Base-by-base conservation (phyloP, 1,140 invertebrate species). In the Temnothorax curvispinosus region DNA sequence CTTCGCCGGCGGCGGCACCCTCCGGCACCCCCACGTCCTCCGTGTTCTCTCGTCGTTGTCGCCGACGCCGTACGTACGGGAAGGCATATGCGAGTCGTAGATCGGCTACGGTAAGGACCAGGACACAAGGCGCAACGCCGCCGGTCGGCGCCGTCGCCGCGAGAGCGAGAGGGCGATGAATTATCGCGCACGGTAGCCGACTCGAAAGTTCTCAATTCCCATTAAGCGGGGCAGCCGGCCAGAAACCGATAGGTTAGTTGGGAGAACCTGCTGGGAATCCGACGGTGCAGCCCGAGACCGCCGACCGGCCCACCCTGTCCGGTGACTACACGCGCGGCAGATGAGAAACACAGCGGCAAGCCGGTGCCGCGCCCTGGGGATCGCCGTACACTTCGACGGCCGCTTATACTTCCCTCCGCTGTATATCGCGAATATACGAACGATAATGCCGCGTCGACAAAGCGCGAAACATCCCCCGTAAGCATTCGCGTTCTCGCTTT, bases 121-220 rank as follows among this genome's bases (percentile, higher is more conserved):
- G 86, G 50, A 81, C 58, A 41, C 47, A 11, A 38, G 87, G 72
- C 89, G 65, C 71, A 86, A 90, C 86, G 88, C 32, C 27, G 80
- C 60, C 62, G 35, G 15, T 35, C 60, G 60, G 60, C 32, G 32
- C 69, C 74, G 88, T 56, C 74, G 77, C 71, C 52, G 21, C 76
- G 90, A 86, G 90, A 87, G 80, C 86, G 88, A 91, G 90, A 88
- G 88, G 62, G 65, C 87, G 88, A 92, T 93, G 91, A 94, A 93
- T 94, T 93, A 93, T 94, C 92, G 89, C 71, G 76, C 84, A 64
- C 80, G 87, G 90, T 91, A 90, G 88, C 90, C 92, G 87, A 91
- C 86, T 92, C 91, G 90, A 93, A 94, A 94, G 86, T 94, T 94
- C 92, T 93, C 91, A 93, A 94, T 94, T 94, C 92, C 93, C 93